Percentiles rank a stretch among this genome's conserved stretches.
Evolutionary conservation across 2,797 vertebrate genomes (phyloP).

Genomic region (Pseudomugil gertrudae): DNA sequence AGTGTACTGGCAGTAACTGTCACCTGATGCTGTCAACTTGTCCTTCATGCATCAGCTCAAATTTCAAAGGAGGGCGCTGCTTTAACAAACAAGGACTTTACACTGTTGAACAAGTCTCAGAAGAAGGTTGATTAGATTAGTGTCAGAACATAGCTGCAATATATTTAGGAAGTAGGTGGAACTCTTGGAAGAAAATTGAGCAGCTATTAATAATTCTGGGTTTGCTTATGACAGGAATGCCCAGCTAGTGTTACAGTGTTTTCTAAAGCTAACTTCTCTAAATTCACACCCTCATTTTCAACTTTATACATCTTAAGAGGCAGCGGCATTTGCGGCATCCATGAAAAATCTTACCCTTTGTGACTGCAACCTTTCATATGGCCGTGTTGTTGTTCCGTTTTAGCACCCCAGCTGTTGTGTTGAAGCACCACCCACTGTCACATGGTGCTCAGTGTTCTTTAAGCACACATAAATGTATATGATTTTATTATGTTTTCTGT

Average conservation of each 20-base stretch:
- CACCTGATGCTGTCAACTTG: constrained; percentile 64
- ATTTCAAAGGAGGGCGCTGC: constrained; percentile 54
- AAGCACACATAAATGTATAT: constrained; percentile 10
- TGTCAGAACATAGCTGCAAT: constrained; percentile 48
- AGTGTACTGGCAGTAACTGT: constrained; percentile 41
- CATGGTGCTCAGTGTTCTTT: constrained; percentile 45
- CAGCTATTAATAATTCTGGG: constrained; percentile 52
- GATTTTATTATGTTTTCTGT: too few relatives aligned
- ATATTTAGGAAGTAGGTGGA: constrained; percentile 38
- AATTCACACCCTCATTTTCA: constrained; percentile 44
- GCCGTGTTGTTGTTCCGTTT: constrained; percentile 40
- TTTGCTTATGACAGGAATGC: constrained; percentile 35
- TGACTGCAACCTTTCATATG: constrained; percentile 42
- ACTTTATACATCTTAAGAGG: constrained; percentile 25
- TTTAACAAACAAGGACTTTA: constrained; percentile 64
- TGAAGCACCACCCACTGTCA: constrained; percentile 31
- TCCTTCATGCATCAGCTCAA: constrained; percentile 59
- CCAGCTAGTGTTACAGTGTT: constrained; percentile 30
- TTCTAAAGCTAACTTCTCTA: constrained; percentile 47
- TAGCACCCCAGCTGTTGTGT: constrained; percentile 35
- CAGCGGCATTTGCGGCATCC: constrained; percentile 23
- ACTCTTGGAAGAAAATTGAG: constrained; percentile 49
- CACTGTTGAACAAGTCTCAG: constrained; percentile 49
- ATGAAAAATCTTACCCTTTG: constrained; percentile 9
- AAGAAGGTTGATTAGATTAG: constrained; percentile 59